Evolutionary conservation across 2,888 invertebrate species (phyloP), one percentile per base, ranked within the genome.

Genomic region (Nephrotoma guestfalica): DNA sequence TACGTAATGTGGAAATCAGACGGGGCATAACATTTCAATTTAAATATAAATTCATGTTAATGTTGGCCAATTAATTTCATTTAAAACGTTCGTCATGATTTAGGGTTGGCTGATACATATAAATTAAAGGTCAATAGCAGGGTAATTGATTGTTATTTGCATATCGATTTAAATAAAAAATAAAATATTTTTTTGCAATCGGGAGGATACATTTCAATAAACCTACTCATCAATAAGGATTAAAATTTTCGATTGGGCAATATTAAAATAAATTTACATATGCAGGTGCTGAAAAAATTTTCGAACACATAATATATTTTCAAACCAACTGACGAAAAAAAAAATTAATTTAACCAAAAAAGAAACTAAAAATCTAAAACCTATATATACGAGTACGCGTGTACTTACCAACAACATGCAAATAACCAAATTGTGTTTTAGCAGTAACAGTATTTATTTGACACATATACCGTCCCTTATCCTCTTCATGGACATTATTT

Each of bases 381-480:
- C 86, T 86, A 83, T 43, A 83, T 43, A 6, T 47, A 87, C 87
- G 40, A 71, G 4, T 11, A 43, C 43, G 11, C 11, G 11, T 43
- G 11, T 86, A 92, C 95, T 95, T 92, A 97, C 97, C 97, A 86
- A 97, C 97, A 89, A 98, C 97, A 91, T 97, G 96, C 51, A 98
- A 93, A 91, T 96, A 97, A 88, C 97, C 98, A 89, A 96, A 96
- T 91, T 97, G 97, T 84, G 97, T 97, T 93, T 97, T 98, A 87
- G 97, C 97, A 9, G 96, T 96, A 89, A 96, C 97, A 1, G 97
- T 97, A 92, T 97, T 97, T 91, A 97, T 97, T 93, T 97, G 97
- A 92, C 97, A 97, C 97, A 97, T 97, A 92, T 97, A 98, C 87
- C 96, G 94, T 86, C 98, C 97, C 89, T 96, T 95, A 92, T 98